Base-by-base conservation (phyloP, 2,113 vertebrate species). In the Chrysochloris asiatica region DNA sequence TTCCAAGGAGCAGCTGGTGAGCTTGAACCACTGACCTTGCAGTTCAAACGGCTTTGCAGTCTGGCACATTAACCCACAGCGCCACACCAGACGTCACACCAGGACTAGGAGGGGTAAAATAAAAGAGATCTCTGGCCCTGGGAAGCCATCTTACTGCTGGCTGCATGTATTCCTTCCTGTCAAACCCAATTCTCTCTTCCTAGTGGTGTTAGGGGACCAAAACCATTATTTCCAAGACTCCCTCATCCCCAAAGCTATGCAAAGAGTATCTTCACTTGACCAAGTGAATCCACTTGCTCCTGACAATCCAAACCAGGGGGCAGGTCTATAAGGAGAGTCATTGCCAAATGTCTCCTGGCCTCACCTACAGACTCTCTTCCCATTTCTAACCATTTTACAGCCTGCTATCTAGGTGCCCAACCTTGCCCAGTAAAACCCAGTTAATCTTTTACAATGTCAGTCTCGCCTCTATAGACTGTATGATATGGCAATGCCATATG, bases 361-460 rank as follows among this genome's bases (percentile, higher is more conserved):
- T 90, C 69, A 63, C 47, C 52, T 67, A 26, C 48, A 83, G 76
- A 83, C 21, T 83, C 56, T 33, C 65, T 93, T 90, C 84, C 61
- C 43, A 30, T 48, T 65, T 72, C 73, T 76, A 77, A 69, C 71
- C 33, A 54, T 83, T 92, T 95, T 94, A 93, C 52, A 91, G 52
- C 80, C 38, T 71, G 86, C 45, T 72, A 91, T 94, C 52, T 61
- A 88, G 82, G 81, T 77, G 24, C 33, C 90, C 83, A 59, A 80
- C 76, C 82, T 95, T 93, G 88, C 85, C 95, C 94, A 93, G 67
- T 82, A 90, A 92, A 92, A 83, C 59, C 65, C 81, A 80, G 94
- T 96, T 96, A 96, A 97, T 97, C 91, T 94, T 95, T 95, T 91
- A 94, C 90, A 83, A 56, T 82, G 78, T 71, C 93, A 91, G 61